Base-by-base conservation (phyloP, 1,140 invertebrate species). In the Dufourea novaeangliae region DNA sequence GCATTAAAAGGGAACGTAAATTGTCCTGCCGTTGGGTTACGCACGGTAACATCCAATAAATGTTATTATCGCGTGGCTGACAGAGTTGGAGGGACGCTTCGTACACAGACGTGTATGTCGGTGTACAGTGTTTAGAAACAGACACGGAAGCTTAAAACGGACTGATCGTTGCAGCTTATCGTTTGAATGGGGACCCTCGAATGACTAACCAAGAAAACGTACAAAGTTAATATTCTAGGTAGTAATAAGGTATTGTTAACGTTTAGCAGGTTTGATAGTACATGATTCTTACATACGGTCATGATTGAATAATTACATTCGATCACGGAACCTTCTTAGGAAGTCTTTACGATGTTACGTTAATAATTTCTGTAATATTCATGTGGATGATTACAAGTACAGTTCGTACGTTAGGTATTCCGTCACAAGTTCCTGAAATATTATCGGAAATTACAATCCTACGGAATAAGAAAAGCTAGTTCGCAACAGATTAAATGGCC, bases 1-100 rank as follows among this genome's bases (percentile, higher is more conserved):
- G 57, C 73, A 27, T 27, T 64, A 61, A 83, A 83, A 84, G 76
- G 82, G 75, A 83, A 73, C 80, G 69, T 74, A 73, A 83, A 84
- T 72, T 76, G 66, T 78, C 75, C 71, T 56, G 56, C 44, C 54
- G 75, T 75, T 59, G 70, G 20, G 44, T 81, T 82, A 79, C 81
- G 50, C 69, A 44, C 75, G 80, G 63, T 70, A 83, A 76, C 57
- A 29, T 63, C 63, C 68, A 63, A 75, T 82, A 78, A 77, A 77
- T 41, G 68, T 75, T 70, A 77, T 77, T 77, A 70, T 77, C 57
- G 67, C 17, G 5, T n/a, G 39, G 41, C 32, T 46, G 1, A 27
- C n/a, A n/a, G n/a, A n/a, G n/a, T n/a, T n/a, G 25, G 57, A 2
- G 46, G n/a, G 25, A 37, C n/a, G 20, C 14, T 3, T n/a, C 5